Conservation (phyloP, 2,888 invertebrate genomes). For the Ephialtes manifestator region DNA sequence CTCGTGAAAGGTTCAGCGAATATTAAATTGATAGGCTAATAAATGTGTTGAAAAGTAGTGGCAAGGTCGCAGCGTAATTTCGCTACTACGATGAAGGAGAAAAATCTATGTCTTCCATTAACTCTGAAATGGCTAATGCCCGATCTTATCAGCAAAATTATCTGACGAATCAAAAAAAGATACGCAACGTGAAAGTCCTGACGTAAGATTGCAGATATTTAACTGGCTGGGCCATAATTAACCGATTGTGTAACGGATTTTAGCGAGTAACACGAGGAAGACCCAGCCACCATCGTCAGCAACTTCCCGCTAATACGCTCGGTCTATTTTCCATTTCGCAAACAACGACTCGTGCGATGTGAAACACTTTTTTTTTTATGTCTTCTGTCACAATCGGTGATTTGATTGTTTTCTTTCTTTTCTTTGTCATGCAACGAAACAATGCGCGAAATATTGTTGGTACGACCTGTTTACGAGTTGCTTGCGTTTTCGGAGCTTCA, state of each 20-base stretch:
- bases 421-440: not conserved
- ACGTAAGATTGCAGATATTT: conserved; percentile 62
- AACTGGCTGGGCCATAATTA: conserved; percentile 70
- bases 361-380: conserved; percentile 33
- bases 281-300: conserved; percentile 16
- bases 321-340: conserved; percentile 35
- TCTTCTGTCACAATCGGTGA: conserved; percentile 11
- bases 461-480: not conserved
- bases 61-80: too few relatives aligned
- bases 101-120: conserved; percentile 17
- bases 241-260: conserved; percentile 72
- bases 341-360: not conserved
- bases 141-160: conserved; percentile 49
- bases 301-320: conserved; percentile 37
- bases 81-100: not conserved
- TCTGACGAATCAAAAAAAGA: conserved; percentile 57
- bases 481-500: conserved; percentile 31
- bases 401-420: not conserved
- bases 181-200: conserved; percentile 74
- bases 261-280: conserved; percentile 35
- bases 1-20: too few relatives aligned
- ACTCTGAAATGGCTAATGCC: conserved; percentile 35
- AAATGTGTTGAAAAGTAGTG: too few relatives aligned
- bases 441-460: conserved; percentile 32
- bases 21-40: too few relatives aligned